phyloP scores from a whole-genome alignment of 2,113 vertebrate species.

The Chaetura pelagica region DNA sequence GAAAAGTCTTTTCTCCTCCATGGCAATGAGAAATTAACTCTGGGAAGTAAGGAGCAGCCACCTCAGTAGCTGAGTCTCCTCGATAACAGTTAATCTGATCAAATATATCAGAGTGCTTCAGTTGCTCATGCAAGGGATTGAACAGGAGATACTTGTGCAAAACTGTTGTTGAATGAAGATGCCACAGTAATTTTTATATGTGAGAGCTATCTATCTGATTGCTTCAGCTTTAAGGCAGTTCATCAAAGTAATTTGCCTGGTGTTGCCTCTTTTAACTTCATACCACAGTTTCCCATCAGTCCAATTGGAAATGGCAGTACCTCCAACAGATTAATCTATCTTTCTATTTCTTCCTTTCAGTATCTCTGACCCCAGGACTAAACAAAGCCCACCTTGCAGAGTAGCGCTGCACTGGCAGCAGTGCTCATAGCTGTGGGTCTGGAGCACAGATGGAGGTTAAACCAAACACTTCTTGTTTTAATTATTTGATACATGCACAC shows the following conservation, averaged over 20 bases:
- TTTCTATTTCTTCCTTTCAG: conserved; percentile 56
- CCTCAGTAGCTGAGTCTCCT: conserved; percentile 1
- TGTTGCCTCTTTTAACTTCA: conserved; percentile 71
- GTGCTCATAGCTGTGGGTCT: not conserved
- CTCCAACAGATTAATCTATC: conserved; percentile 79
- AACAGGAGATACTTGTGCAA: conserved; percentile 48
- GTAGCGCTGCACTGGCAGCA: not conserved
- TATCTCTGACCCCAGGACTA: conserved; percentile 53
- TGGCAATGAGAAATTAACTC: conserved; percentile 69
- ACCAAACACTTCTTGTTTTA: not conserved
- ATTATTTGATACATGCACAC: not conserved
- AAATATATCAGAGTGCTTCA: conserved; percentile 78
- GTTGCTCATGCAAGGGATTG: conserved; percentile 42
- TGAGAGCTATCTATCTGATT: conserved; percentile 85
- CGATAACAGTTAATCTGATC: conserved; percentile 76
- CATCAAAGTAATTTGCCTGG: conserved; percentile 81
- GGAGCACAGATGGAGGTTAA: conserved; percentile 14
- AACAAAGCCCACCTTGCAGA: not conserved
- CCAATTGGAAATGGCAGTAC: conserved; percentile 77
- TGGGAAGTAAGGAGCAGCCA: conserved; percentile 56
- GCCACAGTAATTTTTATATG: conserved; percentile 76
- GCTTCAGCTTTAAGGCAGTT: conserved; percentile 75
- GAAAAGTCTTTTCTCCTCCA: conserved; percentile 48
- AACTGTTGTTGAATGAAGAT: conserved; percentile 81
- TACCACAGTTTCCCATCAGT: conserved; percentile 79